Base-by-base conservation (phyloP, 2,797 vertebrate genomes). In the Malacoctenus gilli region DNA sequence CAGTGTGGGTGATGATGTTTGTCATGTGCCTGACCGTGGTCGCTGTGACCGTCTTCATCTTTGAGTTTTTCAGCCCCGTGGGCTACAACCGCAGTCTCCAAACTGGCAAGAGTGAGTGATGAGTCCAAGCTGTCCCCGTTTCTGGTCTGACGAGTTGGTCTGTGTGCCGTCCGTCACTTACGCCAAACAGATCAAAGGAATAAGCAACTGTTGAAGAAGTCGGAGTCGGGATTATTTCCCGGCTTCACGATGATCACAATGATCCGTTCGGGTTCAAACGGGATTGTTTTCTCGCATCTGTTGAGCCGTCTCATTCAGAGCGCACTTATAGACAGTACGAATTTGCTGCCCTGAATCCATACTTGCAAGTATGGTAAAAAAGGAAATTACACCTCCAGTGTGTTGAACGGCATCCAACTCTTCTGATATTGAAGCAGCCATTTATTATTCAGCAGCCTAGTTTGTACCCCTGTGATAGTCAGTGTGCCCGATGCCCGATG, bases 1-100 rank as follows among this genome's bases (percentile, higher is more conserved):
- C 95, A 3, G 95, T 97, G 68, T 97, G 95, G 95, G 95, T 97
- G 89, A 97, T 98, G 96, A 98, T 97, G 96, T 98, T 98, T 35
- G 96, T 98, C 77, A 97, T 97, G 95, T 98, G 96, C 84, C 93
- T 98, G 87, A 96, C 95, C 12, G 95, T 98, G 31, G 96, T 97
- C 13, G 96, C 96, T 2, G 94, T 98, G 89, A 96, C 96, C 0
- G 96, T 97, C 79, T 98, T 96, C 90, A 94, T 98, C 89, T 98
- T 98, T 35, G 96, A 98, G 88, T 98, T 96, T 89, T 95, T 96
- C 91, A 98, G 96, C 87, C 96, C 96, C 1, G 95, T 95, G 32
- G 96, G 96, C 76, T 97, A 97, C 87, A 96, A 98, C 88, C 94
- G 95, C 85, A 97, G 93, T 81, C 92, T 98, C 72, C 92, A 93